Evolutionary conservation across 1,140 invertebrate genomes (phyloP), one percentile per base, ranked within the genome.

Genomic region (Drosophila ficusphila): DNA sequence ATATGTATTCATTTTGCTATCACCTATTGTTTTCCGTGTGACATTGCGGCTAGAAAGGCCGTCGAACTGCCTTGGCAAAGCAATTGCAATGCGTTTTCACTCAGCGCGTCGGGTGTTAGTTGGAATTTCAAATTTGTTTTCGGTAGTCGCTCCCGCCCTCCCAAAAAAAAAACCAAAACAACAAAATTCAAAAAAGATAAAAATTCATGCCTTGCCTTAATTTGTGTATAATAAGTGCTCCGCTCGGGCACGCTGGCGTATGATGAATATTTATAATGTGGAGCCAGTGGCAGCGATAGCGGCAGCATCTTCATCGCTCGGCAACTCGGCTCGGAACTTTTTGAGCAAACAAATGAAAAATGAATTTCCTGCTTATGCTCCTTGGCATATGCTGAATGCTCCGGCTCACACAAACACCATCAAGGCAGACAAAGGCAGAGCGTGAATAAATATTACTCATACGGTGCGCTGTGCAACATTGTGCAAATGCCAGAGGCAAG

Each of bases 361-460:
- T 86, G 81, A 86, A 88, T 86, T 86, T 86, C 77, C 81, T 86
- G 82, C 82, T 86, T 86, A 77, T 86, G 82, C 75, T 85, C 73
- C 82, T 67, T 77, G 77, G 77, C 81, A 86, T 86, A 88, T 88
- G 81, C 60, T 88, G 81, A 86, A 79, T 85, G 76, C 76, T 67
- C 21, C 46, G 44, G 56, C 57, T 64, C 53, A 51, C 39, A 79
- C 47, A 48, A 64, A 47, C 14, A 64, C 60, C 60, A 46, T 49
- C 70, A 57, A 72, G 76, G 76, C 81, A 70, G 81, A 86, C 81
- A 86, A 86, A 81, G 72, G 82, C 72, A 58, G 60, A 85, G 77
- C 82, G 82, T 88, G 77, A 81, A 86, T 81, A 86, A 86, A 86
- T 86, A 88, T 86, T 77, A 81, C 82, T 88, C 74, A 81, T 81